These are phyloP conservation scores for Cotesia glomerata DNA, from an alignment of 1,140 invertebrate species.

Conservation along the genomic window DNA sequence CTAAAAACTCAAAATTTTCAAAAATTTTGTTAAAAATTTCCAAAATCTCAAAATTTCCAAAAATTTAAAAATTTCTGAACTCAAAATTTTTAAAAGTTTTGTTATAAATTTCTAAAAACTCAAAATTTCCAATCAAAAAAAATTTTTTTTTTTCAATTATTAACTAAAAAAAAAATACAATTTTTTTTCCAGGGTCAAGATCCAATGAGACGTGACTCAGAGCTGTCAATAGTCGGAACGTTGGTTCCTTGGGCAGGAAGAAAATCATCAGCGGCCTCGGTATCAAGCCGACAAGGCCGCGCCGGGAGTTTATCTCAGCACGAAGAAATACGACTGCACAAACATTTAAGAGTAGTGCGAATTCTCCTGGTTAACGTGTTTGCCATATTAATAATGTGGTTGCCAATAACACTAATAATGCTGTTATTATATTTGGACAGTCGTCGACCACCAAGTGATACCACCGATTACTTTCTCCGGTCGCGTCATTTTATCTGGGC, in stretches of 20 bases:
- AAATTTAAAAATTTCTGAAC: too few species aligned
- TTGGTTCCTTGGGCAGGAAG: slow-evolving; percentile 61
- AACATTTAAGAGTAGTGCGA: slow-evolving; percentile 66
- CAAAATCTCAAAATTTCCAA: too few species aligned
- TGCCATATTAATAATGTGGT: slow-evolving; percentile 68
- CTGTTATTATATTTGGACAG: slow-evolving; percentile 68
- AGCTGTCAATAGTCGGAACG: slow-evolving; percentile 62
- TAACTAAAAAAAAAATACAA: background rate
- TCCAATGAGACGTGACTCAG: slow-evolving; percentile 53
- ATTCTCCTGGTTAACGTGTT: slow-evolving; percentile 67
- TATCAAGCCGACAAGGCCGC: slow-evolving; percentile 48
- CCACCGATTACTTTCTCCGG: slow-evolving; percentile 59
- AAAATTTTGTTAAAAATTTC: too few species aligned
- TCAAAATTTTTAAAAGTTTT: slow-evolving; percentile 1
- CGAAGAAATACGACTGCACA: slow-evolving; percentile 64
- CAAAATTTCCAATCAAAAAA: background rate
- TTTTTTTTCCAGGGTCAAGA: slow-evolving; percentile 30
- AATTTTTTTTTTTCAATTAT: background rate
- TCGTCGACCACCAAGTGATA: slow-evolving; percentile 60
- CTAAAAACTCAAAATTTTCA: too few species aligned
- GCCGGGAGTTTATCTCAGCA: slow-evolving; percentile 62
- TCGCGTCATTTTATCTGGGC: slow-evolving; percentile 67
- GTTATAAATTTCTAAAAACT: too few species aligned
- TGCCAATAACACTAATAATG: slow-evolving; percentile 67
- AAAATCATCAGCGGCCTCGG: slow-evolving; percentile 55